Evolutionary conservation across 2,888 invertebrate genomes (phyloP), one percentile per base, ranked within the genome.

Genomic region (Drosophila lutescens): DNA sequence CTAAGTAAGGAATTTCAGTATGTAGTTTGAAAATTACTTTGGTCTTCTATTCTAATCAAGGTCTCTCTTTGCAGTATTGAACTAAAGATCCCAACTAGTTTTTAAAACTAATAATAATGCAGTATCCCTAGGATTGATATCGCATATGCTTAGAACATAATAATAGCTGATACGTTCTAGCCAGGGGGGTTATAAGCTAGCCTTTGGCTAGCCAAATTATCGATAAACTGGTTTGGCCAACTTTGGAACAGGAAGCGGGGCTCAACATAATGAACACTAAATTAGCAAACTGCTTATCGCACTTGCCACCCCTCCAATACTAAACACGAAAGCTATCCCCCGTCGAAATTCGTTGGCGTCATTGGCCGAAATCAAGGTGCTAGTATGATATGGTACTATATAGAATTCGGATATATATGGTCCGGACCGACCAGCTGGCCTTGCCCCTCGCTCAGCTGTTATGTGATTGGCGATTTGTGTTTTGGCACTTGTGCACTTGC

Each of bases 371-470:
- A 40, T 66, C 76, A 83, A 85, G 82, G 82, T 81, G 69, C 54
- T 51, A 44, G 43, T 40, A 10, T 40, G 47, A 41, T 40, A 26
- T 26, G 5, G 26, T 26, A 26, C 40, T 56, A 60, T 54, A 57
- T 73, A 53, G 47, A 53, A 75, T 70, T 70, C 41, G 44, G 47
- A 59, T 41, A 10, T 26, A 20, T 46, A 30, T 38, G 38, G 59
- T 26, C 12, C 32, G 49, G 49, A 57, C 68, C 75, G 84, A 57
- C 68, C 75, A 86, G 81, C 87, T 85, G 87, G 82, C 81, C 87
- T 83, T 79, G 88, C 82, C 76, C 72, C 61, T 54, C 73, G 63
- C 63, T 79, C 86, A 87, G 83, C 80, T 86, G 86, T 83, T 86
- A 82, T 87, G 76, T 85, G 30, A 30, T 30, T 23, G 2, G 23